Conservation (phyloP, 2,113 vertebrate genomes). For the Equus quagga region DNA sequence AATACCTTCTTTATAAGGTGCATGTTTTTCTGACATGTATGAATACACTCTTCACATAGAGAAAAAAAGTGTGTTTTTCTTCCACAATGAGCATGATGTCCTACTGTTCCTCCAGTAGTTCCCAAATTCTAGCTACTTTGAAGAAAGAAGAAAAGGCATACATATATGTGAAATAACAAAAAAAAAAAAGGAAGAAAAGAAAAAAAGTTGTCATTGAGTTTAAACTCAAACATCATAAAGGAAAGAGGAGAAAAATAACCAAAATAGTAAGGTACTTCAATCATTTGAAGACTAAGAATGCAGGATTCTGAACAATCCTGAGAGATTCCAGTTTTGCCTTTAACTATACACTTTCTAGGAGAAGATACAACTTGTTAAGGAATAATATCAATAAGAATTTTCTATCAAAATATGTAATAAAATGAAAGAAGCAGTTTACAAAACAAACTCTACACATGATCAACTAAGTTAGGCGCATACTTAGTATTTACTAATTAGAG, state of each 20-base stretch:
- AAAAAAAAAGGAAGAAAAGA: not conserved
- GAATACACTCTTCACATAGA: not conserved
- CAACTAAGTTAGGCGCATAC: not conserved
- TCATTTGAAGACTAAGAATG: not conserved
- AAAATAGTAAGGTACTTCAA: not conserved
- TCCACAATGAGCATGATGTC: not conserved
- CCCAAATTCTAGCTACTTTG: not conserved
- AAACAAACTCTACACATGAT: not conserved
- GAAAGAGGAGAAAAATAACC: not conserved
- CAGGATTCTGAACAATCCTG: not conserved
- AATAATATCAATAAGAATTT: constrained; percentile 21
- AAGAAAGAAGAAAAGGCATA: not conserved
- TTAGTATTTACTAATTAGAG: not conserved
- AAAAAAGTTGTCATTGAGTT: not conserved
- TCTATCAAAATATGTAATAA: not conserved
- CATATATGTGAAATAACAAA: not conserved
- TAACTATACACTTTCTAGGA: not conserved
- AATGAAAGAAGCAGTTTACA: not conserved
- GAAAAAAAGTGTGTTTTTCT: not conserved
- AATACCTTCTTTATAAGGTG: not conserved
- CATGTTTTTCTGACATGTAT: not conserved
- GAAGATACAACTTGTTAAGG: not conserved
- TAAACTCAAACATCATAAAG: not conserved
- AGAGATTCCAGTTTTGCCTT: not conserved
- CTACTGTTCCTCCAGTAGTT: not conserved